A percentile compares a stretch with the other conserved stretches of the same genome.
phyloP scores from a whole-genome alignment of 2,888 invertebrate species.

The Mythimna loreyi region DNA sequence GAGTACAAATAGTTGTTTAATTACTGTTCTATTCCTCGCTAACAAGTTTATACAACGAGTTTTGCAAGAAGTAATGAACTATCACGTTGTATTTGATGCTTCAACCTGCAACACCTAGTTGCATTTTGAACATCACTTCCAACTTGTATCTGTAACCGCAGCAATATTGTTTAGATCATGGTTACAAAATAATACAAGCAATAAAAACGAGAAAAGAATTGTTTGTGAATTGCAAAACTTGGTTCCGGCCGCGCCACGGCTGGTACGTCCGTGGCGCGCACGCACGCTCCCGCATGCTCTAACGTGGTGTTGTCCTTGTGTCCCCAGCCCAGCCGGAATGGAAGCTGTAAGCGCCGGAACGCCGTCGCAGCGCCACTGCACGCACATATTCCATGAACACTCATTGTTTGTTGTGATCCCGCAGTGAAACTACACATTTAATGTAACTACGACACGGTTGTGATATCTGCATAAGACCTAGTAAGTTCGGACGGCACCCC shows the following conservation, averaged over 20 bases:
- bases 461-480: slow-evolving; percentile 86
- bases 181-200: slow-evolving; percentile 41
- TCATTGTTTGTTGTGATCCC: slow-evolving; percentile 91
- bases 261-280: slow-evolving; percentile 54
- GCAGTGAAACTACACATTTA: slow-evolving; percentile 90
- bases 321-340: slow-evolving; percentile 89
- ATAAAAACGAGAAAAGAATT: slow-evolving; percentile 43
- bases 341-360: slow-evolving; percentile 86
- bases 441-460: slow-evolving; percentile 87
- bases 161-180: slow-evolving; percentile 10
- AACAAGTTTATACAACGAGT: slow-evolving; percentile 76
- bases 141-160: slow-evolving; percentile 30
- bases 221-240: slow-evolving; percentile 63
- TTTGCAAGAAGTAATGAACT: slow-evolving; percentile 80
- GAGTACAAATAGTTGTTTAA: slow-evolving; percentile 56
- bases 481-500: slow-evolving; percentile 86
- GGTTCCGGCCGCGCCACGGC: slow-evolving; percentile 46
- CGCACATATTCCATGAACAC: slow-evolving; percentile 90
- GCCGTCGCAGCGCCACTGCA: slow-evolving; percentile 85
- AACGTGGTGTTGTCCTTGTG: slow-evolving; percentile 82
- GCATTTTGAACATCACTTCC: slow-evolving; percentile 30
- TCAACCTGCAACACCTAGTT: slow-evolving; percentile 46
- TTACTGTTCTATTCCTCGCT: slow-evolving; percentile 73
- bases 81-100: slow-evolving; percentile 61
- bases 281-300: slow-evolving; percentile 83